These are phyloP conservation scores for Anarhynchus alexandrinus DNA, from an alignment of 2,113 vertebrate genomes.

Conservation along the genomic window DNA sequence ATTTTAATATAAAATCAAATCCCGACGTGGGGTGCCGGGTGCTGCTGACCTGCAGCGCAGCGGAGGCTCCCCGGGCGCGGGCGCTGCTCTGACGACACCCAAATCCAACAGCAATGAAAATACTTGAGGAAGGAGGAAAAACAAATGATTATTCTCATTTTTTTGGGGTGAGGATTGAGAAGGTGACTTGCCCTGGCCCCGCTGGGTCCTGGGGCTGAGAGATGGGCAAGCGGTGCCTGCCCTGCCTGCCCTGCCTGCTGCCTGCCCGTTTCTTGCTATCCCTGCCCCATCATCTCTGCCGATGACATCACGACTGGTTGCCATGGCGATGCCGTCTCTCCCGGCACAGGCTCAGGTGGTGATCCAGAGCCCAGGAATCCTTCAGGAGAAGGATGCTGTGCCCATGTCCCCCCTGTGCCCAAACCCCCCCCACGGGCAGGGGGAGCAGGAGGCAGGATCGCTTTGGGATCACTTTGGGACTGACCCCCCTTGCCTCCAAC, in stretches of 20 bases:
- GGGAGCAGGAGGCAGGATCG: neutral
- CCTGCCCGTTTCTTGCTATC: fast-evolving
- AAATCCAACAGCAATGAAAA: neutral
- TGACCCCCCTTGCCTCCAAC: fast-evolving
- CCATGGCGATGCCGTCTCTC: slow-evolving; percentile 4
- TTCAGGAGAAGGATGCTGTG: neutral
- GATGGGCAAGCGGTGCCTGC: neutral
- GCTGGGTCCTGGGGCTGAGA: neutral
- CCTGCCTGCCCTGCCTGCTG: neutral
- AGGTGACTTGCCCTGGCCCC: neutral
- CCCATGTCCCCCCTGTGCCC: neutral
- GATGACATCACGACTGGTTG: neutral
- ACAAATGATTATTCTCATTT: neutral
- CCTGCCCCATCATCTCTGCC: neutral
- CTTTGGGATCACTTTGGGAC: neutral
- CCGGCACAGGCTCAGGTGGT: neutral
- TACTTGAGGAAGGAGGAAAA: too few species aligned
- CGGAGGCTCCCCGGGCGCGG: neutral
- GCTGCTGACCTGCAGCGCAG: neutral
- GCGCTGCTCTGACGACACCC: fast-evolving
- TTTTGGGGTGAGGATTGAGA: neutral
- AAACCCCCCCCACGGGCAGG: fast-evolving
- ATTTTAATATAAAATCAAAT: neutral
- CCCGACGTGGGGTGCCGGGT: neutral
- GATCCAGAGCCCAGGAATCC: neutral